Base-by-base conservation (phyloP, 2,797 vertebrate species). In the Pteronotus mesoamericanus region DNA sequence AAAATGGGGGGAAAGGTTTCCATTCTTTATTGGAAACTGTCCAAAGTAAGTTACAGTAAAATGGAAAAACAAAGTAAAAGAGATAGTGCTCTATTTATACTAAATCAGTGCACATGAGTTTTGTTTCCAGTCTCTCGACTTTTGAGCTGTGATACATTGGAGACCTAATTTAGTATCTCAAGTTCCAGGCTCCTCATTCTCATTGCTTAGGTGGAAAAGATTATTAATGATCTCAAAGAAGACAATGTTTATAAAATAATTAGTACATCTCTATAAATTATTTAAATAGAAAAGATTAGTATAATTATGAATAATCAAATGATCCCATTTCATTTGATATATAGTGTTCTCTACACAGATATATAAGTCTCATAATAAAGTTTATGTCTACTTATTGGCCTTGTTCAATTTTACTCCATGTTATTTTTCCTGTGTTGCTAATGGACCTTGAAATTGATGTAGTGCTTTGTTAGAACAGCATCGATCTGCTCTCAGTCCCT, bases 381-480 rank as follows among this genome's bases (percentile, higher is more conserved):
- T 48, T 97, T 48, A 37, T 92, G 29, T 72, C 18, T 92, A 55
- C 21, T 48, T 19, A 32, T 61, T 61, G 26, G 12, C 59, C 59
- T 59, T 32, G 11, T 29, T 61, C 59, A 61, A 84, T 82, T 95
- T 51, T 78, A 77, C 39, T 44, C 9, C 0, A 37, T 75, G 39
- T 29, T 53, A 37, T 64, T 24, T 96, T 97, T 86, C 51, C 77
- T 37, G 9, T 82, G 18, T 72, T 96, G 82, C 61, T 97, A 93
- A 95, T 80, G 55, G 37, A 93, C 53, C 82, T 96, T 97, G 64
- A 94, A 98, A 96, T 75, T 72, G 53, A 93, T 89, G 66, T 42
- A 22, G 1, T 39, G 3, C 39, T 95, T 96, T 89, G 37, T 71
- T 86, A 87, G 90, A 32, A 74, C 8, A 48, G 55, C 66, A 68